Evolutionary conservation across 2,888 invertebrate genomes (phyloP), one percentile per base, ranked within the genome.

Genomic region (Diachrysia chrysitis): DNA sequence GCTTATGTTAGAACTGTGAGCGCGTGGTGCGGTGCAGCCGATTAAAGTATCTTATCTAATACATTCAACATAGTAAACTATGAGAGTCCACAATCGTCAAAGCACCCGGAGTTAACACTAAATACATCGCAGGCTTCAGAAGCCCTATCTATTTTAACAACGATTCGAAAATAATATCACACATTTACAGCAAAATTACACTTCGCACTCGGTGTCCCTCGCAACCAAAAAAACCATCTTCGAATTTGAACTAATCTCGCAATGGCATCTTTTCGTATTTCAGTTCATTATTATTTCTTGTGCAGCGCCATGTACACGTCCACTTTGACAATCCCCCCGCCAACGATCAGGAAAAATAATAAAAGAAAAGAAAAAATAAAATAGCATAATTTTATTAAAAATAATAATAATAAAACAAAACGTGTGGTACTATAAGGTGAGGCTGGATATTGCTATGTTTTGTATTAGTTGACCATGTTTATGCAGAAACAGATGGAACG

Each of bases 91-190:
- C 94, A 94, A 94, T 94, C 93, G 93, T 94, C 93, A 94, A 95
- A 95, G 95, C 95, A 95, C 95, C 95, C 93, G 94, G 92, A 93
- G 91, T 95, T 94, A 92, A 92, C 89, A 92, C 93, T 94, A 93
- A 93, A 90, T 93, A 94, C 93, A 94, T 92, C 85, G 92, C 91
- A 90, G 95, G 93, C 95, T 93, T 94, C 92, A 92, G 80, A 94
- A 95, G 94, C 94, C 94, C 83, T 87, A 87, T 84, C 86, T 86
- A 85, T 84, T 87, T 82, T 89, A 89, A 94, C 90, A 92, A 92
- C 89, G 82, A 90, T 89, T 91, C 87, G 88, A 91, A 94, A 93
- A 93, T 93, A 93, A 93, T 95, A 94, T 94, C 94, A 95, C 95
- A 94, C 93, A 93, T 93, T 89, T 92, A 93, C 91, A 93, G 91